Conservation (phyloP, 2,113 vertebrate species). For the Caretta caretta region DNA sequence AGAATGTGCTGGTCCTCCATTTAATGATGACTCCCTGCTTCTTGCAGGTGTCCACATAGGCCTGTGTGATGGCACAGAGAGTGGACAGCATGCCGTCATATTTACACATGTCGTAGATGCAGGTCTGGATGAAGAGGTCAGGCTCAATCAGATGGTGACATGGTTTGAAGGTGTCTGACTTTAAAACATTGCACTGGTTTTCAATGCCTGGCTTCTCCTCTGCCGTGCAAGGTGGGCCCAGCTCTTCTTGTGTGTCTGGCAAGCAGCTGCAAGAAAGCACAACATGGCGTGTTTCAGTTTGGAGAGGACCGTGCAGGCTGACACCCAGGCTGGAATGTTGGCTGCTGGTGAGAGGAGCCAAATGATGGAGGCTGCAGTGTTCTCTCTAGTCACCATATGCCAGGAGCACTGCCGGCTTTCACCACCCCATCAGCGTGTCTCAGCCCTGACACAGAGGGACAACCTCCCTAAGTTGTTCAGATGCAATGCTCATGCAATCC, state of each 20-base stretch:
- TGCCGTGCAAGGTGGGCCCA: conserved; percentile 54
- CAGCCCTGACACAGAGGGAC: background rate
- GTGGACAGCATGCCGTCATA: conserved; percentile 73
- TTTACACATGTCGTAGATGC: conserved; percentile 77
- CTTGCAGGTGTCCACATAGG: conserved; percentile 75
- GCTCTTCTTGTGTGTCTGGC: conserved; percentile 61
- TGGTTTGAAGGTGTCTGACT: conserved; percentile 57
- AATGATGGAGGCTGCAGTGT: background rate
- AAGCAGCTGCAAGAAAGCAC: conserved; percentile 66
- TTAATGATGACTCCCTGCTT: conserved; percentile 58
- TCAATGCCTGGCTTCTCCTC: conserved; percentile 48
- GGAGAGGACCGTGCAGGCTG: background rate
- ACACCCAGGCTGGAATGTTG: background rate
- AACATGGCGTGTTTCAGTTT: background rate
- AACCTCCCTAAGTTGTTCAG: too few species aligned
- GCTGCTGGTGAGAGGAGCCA: background rate
- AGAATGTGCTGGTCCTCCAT: conserved; percentile 76
- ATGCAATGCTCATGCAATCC: background rate
- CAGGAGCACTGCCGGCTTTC: background rate
- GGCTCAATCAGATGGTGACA: conserved; percentile 69
- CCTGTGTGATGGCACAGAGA: conserved; percentile 70
- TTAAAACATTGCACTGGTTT: conserved; percentile 69
- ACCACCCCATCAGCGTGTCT: background rate
- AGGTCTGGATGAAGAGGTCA: conserved; percentile 68
- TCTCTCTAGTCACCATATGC: background rate